Evolutionary conservation across 2,888 invertebrate species (phyloP).

Genomic region (Galeopsomyia nigrocyanea): DNA sequence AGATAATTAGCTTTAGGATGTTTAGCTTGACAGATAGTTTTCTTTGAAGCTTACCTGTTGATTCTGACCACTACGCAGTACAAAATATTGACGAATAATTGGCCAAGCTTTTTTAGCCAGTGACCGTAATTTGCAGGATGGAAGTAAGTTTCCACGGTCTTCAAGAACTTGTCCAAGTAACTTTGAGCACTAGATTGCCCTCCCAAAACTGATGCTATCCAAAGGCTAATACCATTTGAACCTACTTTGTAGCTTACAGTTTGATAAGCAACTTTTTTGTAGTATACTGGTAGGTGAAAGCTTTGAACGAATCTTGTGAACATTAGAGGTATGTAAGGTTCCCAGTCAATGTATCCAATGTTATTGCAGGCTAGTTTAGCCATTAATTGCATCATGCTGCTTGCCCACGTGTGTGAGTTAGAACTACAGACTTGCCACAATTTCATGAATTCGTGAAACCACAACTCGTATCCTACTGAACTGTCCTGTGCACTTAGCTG

Average conservation of each 20-base stretch:
- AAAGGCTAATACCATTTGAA: conserved; percentile 67
- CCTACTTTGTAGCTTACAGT: conserved; percentile 71
- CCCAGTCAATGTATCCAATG: conserved; percentile 90
- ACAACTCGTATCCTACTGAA: conserved; percentile 79
- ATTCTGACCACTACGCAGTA: conserved; percentile 76
- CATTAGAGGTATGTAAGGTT: conserved; percentile 83
- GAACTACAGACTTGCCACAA: conserved; percentile 86
- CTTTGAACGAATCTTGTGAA: conserved; percentile 80
- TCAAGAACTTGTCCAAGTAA: conserved; percentile 84
- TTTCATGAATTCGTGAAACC: conserved; percentile 84
- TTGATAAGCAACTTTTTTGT: conserved; percentile 75
- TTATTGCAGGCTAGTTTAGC: conserved; percentile 80
- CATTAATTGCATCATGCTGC: conserved; percentile 80
- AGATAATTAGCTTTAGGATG: conserved; percentile 18
- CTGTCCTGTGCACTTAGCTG: conserved; percentile 75
- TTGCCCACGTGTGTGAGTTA: conserved; percentile 76
- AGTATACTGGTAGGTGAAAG: conserved; percentile 84
- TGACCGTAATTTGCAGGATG: conserved; percentile 90
- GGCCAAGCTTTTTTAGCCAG: conserved; percentile 80
- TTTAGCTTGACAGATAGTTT: conserved; percentile 8
- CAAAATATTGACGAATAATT: conserved; percentile 79
- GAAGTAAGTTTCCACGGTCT: conserved; percentile 86
- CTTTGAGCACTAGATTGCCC: conserved; percentile 78
- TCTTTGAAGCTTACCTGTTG: conserved; percentile 64
- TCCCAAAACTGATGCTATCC: conserved; percentile 74